Percentiles rank a stretch among this genome's conserved stretches.
Evolutionary conservation across 2,888 invertebrate species (phyloP).

Genomic region (Andrena camellia): DNA sequence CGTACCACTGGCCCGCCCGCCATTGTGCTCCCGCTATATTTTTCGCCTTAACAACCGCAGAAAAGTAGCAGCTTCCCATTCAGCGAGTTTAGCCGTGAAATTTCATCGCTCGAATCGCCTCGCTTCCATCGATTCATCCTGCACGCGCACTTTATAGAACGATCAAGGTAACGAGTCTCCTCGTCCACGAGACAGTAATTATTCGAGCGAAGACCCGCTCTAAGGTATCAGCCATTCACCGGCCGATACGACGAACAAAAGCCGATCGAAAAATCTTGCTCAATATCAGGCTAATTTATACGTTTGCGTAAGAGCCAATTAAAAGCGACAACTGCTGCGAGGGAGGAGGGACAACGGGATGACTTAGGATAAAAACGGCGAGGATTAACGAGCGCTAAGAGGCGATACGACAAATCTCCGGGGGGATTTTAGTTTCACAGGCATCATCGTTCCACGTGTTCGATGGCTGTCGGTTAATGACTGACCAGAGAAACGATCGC

Average conservation of each 20-base stretch:
- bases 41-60: slow-evolving; percentile 23
- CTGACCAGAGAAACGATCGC: slow-evolving; percentile 29
- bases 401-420: slow-evolving; percentile 51
- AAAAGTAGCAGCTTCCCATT: slow-evolving; percentile 9
- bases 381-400: slow-evolving; percentile 65
- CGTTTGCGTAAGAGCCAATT: slow-evolving; percentile 73
- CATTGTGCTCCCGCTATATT: slow-evolving; percentile 3
- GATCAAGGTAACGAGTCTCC: slow-evolving; percentile 41
- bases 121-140: slow-evolving; percentile 35
- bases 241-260: slow-evolving; percentile 45
- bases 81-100: not conserved
- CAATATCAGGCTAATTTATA: slow-evolving; percentile 63
- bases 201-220: slow-evolving; percentile 24
- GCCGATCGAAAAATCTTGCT: slow-evolving; percentile 38
- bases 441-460: slow-evolving; percentile 49
- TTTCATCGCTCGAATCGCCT: slow-evolving; percentile 29
- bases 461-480: slow-evolving; percentile 57
- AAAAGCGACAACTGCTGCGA: slow-evolving; percentile 64
- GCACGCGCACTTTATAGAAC: slow-evolving; percentile 36
- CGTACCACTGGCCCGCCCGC: not conserved
- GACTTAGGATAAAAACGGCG: slow-evolving; percentile 67
- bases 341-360: slow-evolving; percentile 63
- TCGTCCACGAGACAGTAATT: slow-evolving; percentile 27
- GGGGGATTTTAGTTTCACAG: slow-evolving; percentile 54
- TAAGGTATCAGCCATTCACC: slow-evolving; percentile 1